These are phyloP conservation scores for Cygnus buccinator DNA, from an alignment of 2,113 vertebrate species.

Conservation along the genomic window DNA sequence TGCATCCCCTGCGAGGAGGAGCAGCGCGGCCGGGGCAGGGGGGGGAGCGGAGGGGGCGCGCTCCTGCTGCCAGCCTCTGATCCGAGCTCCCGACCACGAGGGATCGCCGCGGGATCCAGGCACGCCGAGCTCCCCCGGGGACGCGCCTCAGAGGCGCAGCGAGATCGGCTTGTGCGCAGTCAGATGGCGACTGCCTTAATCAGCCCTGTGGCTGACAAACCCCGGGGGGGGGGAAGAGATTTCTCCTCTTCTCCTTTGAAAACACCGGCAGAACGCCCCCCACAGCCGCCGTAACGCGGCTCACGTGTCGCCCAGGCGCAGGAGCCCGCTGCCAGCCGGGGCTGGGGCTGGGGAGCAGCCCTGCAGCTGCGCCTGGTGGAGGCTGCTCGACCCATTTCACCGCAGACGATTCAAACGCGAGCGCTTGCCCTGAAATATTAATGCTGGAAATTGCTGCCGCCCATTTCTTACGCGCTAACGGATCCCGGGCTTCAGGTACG, in stretches of 20 bases:
- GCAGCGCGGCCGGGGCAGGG: not conserved
- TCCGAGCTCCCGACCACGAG: not conserved
- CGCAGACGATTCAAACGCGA: not conserved
- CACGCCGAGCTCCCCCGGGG: not conserved
- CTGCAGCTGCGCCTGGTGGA: rapidly evolving
- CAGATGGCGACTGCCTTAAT: not conserved
- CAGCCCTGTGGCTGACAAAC: not conserved
- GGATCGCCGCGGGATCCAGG: rapidly evolving
- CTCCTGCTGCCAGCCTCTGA: not conserved
- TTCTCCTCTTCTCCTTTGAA: not conserved
- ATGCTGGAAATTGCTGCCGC: not conserved
- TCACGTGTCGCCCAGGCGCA: not conserved
- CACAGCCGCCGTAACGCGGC: rapidly evolving
- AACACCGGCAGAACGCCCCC: rapidly evolving
- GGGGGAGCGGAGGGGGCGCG: not conserved
- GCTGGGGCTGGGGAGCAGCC: not conserved
- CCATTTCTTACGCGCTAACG: rapidly evolving
- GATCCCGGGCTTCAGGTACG: rapidly evolving
- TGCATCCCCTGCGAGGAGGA: not conserved
- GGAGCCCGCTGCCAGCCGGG: not conserved
- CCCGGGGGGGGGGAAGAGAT: not conserved
- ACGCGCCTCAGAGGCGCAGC: rapidly evolving
- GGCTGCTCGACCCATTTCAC: no score
- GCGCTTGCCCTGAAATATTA: not conserved
- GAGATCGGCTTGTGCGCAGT: not conserved